Conservation (phyloP, 2,113 vertebrate genomes). For the Myxocyprinus asiaticus region DNA sequence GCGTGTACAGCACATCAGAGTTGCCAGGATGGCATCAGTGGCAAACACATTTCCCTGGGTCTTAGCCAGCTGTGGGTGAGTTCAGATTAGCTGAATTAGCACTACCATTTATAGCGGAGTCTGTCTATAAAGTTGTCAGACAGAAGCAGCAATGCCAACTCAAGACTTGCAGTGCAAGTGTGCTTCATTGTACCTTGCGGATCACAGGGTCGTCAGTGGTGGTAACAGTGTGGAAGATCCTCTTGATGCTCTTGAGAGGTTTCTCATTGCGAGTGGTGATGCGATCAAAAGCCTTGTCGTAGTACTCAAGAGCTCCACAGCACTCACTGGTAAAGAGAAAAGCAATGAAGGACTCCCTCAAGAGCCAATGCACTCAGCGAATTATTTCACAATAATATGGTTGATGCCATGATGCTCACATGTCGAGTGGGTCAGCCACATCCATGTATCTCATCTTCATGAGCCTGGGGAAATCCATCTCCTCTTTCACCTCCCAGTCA, state of each 20-base stretch:
- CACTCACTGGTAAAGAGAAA: conserved; percentile 80
- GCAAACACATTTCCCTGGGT: conserved; percentile 97
- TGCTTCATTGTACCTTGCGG: conserved; percentile 81
- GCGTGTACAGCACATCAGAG: conserved; percentile 96
- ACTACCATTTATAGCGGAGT: neutral
- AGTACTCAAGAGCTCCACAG: conserved; percentile 90
- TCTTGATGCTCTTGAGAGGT: conserved; percentile 93
- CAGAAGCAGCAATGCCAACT: neutral
- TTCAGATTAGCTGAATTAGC: neutral
- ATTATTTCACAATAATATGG: neutral
- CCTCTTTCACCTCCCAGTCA: conserved; percentile 98
- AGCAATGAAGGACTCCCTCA: neutral
- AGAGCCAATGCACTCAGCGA: neutral
- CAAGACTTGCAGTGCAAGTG: neutral
- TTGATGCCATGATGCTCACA: conserved; percentile 73
- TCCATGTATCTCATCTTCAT: conserved; percentile 99
- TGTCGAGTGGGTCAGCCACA: conserved; percentile 90
- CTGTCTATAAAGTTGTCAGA: too few relatives aligned
- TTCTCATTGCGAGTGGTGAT: conserved; percentile 95
- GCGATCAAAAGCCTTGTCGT: conserved; percentile 95
- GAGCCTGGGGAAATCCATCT: conserved; percentile 97
- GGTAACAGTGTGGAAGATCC: conserved; percentile 97
- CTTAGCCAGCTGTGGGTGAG: conserved; percentile 85
- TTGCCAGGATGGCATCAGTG: conserved; percentile 96
- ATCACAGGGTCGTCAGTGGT: conserved; percentile 97